Evolutionary conservation across 2,113 vertebrate species (phyloP).

Genomic region (Ornithorhynchus anatinus): DNA sequence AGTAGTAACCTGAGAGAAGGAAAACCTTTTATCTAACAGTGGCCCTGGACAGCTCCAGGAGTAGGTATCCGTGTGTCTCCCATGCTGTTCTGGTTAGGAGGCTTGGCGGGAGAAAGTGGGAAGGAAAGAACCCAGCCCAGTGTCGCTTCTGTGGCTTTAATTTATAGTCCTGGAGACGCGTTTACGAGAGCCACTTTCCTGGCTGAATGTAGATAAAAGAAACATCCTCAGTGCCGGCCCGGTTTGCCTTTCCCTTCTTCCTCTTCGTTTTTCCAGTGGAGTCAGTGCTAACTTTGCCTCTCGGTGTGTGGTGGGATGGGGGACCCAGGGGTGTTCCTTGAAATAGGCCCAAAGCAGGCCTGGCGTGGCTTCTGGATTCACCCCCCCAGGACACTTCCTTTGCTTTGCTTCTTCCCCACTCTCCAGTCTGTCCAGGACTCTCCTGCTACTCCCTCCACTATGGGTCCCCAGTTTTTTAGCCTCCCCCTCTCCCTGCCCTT

Average conservation of each 20-base stretch:
- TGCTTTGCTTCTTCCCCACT: too few relatives aligned
- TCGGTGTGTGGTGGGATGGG: too few relatives aligned
- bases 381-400: too few relatives aligned
- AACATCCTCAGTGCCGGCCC: neutral
- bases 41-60: too few relatives aligned
- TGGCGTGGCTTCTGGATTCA: too few relatives aligned
- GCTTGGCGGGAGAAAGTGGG: constrained; percentile 8
- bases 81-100: constrained; percentile 32
- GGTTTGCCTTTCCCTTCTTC: constrained; percentile 5
- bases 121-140: constrained; percentile 15
- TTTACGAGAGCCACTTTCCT: constrained; percentile 16
- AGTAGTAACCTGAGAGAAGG: too few relatives aligned
- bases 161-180: constrained; percentile 21
- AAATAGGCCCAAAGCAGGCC: too few relatives aligned
- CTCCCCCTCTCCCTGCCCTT: neutral
- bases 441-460: neutral
- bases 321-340: too few relatives aligned
- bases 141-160: constrained; percentile 29
- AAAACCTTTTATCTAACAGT: too few relatives aligned
- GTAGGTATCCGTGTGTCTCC: constrained; percentile 4
- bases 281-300: too few relatives aligned
- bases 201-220: constrained; percentile 41
- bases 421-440: neutral
- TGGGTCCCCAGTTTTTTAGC: neutral
- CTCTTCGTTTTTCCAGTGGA: constrained; percentile 4